Percentiles rank a stretch among this genome's conserved stretches.
These are phyloP conservation scores for Hyperoplus lanceolatus DNA, from an alignment of 2,797 vertebrate species.

Conservation along the genomic window DNA sequence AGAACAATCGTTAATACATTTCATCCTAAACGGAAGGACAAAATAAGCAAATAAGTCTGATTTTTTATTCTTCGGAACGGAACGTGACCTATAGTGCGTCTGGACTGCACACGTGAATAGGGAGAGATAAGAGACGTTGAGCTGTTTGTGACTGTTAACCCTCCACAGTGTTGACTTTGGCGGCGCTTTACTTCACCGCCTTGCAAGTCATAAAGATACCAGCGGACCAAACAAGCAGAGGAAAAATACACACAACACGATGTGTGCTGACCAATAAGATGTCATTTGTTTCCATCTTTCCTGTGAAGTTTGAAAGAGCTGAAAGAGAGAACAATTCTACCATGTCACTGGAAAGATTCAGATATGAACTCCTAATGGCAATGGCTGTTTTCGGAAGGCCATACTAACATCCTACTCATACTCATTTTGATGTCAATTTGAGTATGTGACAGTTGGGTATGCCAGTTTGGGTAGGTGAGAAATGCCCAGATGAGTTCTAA, in stretches of 20 bases:
- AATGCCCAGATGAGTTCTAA: too few relatives aligned
- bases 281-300: slow-evolving; percentile 48
- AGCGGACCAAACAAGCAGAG: background rate
- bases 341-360: too few relatives aligned
- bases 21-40: slow-evolving; percentile 35
- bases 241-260: slow-evolving; percentile 11
- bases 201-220: slow-evolving; percentile 9
- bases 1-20: slow-evolving; percentile 28
- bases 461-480: too few relatives aligned
- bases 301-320: slow-evolving; percentile 22
- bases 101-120: slow-evolving; percentile 2
- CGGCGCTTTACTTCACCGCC: slow-evolving; percentile 25
- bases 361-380: too few relatives aligned
- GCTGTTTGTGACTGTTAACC: background rate
- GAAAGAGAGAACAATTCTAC: too few relatives aligned
- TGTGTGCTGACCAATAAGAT: slow-evolving; percentile 33
- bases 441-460: too few relatives aligned
- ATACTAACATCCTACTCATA: too few relatives aligned
- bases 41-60: slow-evolving; percentile 52
- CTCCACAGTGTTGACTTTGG: slow-evolving; percentile 30
- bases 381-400: too few relatives aligned
- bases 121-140: background rate
- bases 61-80: slow-evolving; percentile 64
- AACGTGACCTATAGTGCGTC: slow-evolving; percentile 25
- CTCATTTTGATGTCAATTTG: too few relatives aligned